Conservation (phyloP, 37 sponge, comb jelly and placozoan genomes). For the Halichondria panicea region DNA sequence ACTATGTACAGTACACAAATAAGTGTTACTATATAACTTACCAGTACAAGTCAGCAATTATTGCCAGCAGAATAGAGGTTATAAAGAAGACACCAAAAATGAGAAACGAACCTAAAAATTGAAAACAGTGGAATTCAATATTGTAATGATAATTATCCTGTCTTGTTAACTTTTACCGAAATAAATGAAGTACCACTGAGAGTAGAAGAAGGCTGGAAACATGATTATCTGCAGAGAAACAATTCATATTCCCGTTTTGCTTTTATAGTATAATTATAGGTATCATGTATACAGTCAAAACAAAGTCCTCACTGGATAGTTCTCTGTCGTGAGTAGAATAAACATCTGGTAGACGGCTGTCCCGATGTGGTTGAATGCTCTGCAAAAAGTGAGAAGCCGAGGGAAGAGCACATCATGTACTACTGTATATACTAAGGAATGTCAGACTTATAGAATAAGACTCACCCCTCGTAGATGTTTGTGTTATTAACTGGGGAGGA, state of each 20-base stretch:
- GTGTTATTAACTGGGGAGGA: background rate
- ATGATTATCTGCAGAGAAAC: slow-evolving; percentile 11
- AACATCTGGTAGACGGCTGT: slow-evolving; percentile 53
- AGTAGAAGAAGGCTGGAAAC: slow-evolving; percentile 9
- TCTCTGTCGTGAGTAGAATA: slow-evolving; percentile 75
- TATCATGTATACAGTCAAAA: too few relatives aligned
- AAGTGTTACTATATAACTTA: slow-evolving; percentile 15
- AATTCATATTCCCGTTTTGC: background rate
- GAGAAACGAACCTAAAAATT: slow-evolving; percentile 58
- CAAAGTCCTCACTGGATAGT: slow-evolving; percentile 69
- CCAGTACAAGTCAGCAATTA: slow-evolving; percentile 83
- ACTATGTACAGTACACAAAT: background rate
- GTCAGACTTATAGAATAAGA: background rate
- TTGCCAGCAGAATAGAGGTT: slow-evolving; percentile 70
- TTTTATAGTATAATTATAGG: background rate
- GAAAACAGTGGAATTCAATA: slow-evolving; percentile 10
- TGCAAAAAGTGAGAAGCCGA: slow-evolving; percentile 1
- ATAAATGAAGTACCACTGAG: slow-evolving; percentile 15
- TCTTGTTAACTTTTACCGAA: too few relatives aligned
- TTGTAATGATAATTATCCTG: too few relatives aligned
- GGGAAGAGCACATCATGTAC: background rate
- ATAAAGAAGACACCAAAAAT: slow-evolving; percentile 72
- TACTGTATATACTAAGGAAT: background rate
- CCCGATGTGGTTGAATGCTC: slow-evolving; percentile 66
- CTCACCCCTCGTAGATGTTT: slow-evolving; percentile 36